Base-by-base conservation (phyloP, 2,797 vertebrate genomes). In the Hephaestus fuliginosus region DNA sequence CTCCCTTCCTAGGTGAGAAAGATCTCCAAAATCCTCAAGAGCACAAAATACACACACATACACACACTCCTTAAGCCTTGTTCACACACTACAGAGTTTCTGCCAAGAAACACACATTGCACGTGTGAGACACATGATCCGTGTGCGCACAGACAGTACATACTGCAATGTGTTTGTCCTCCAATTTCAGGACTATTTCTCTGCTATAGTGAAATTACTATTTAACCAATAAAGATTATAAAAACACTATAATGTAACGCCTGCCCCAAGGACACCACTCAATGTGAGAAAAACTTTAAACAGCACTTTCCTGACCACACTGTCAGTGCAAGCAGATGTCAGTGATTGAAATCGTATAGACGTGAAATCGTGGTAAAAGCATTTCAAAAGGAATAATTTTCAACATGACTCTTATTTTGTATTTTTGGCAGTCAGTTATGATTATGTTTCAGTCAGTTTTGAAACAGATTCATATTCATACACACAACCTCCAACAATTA, bases 51-150 rank as follows among this genome's bases (percentile, higher is more conserved):
- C 78, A 74, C 78, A 72, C 57, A 28, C 28, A 75, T 12, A 0
- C 8, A 46, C 33, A 63, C 57, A 71, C 74, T 14, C 41, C 52
- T 65, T 60, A 60, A 80, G 56, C 63, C 52, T 65, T 41, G 60
- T 74, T 83, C 73, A 75, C 76, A 83, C 78, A 83, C 48, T 55
- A 10, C 53, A 49, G 56, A 30, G 43, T 36, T 62, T 85, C 81
- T 70, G 88, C 90, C 90, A 92, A 81, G 74, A 83, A 84, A 83
- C 82, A 79, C 91, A 91, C 55, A 86, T 61, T 65, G 82, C 73
- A 84, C 20, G 65, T 83, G 86, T 90, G 76, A 83, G 84, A 82
- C 79, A 65, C 70, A 66, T 69, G 84, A 83, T 81, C 63, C 70
- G 81, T 43, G 18, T 85, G 80, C 81, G 67, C 74, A 76, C 61